These are phyloP conservation scores for Eudemis profundana DNA, from an alignment of 2,888 invertebrate genomes.

Conservation along the genomic window DNA sequence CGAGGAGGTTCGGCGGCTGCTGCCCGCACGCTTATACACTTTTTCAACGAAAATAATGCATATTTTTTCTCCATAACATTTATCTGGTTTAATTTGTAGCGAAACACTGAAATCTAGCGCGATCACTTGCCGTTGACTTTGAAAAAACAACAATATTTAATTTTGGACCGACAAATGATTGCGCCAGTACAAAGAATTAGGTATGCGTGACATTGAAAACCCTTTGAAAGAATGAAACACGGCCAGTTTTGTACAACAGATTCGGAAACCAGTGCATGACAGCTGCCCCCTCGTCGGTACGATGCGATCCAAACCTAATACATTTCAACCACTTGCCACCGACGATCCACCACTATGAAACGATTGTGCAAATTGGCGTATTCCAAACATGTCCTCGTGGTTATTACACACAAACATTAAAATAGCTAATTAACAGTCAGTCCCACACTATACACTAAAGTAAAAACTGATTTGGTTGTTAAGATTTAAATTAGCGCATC, in stretches of 20 bases:
- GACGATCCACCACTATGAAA: not conserved
- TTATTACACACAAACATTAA: slow-evolving; percentile 4
- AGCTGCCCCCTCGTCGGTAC: slow-evolving; percentile 6
- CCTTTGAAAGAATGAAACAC: slow-evolving; percentile 5
- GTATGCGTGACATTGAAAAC: slow-evolving; percentile 1
- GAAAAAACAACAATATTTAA: not conserved
- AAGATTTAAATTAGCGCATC: not conserved
- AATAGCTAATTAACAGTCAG: not conserved
- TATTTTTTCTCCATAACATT: slow-evolving; percentile 72
- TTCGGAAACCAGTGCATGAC: slow-evolving; percentile 16
- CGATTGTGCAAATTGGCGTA: slow-evolving; percentile 10
- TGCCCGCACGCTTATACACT: slow-evolving; percentile 18
- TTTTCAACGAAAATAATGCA: slow-evolving; percentile 70
- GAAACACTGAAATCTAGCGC: slow-evolving; percentile 26
- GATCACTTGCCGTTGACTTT: slow-evolving; percentile 15
- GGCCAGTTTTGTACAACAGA: slow-evolving; percentile 29
- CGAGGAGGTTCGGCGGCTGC: not conserved
- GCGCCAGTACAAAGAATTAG: not conserved
- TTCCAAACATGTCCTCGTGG: not conserved
- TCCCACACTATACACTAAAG: not conserved
- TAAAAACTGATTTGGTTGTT: not conserved
- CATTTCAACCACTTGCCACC: slow-evolving; percentile 21
- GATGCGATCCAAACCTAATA: slow-evolving; percentile 12
- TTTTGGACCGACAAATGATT: not conserved
- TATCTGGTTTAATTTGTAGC: slow-evolving; percentile 17